Evolutionary conservation across 2,113 vertebrate genomes (phyloP), one percentile per base, ranked within the genome.

Genomic region (Camelus bactrianus): DNA sequence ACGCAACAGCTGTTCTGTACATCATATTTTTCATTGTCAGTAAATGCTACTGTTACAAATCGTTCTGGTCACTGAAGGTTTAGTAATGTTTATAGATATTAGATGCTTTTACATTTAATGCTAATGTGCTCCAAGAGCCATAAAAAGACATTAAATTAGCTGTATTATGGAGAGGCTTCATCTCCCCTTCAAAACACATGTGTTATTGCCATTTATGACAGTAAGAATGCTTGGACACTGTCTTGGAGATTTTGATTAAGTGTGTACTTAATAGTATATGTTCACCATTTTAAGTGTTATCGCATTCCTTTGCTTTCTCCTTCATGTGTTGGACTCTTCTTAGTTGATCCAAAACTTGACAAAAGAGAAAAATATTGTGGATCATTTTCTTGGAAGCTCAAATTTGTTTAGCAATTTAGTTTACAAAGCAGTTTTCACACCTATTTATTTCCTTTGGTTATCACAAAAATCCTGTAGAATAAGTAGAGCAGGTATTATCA

Each of bases 1-100:
- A 94, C 90, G 96, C 84, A 15, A 2, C 54, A 58, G 60, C 67
- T 94, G 6, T 75, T 97, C 88, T 93, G n/a, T 76, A 65, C 58
- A 64, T 97, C 46, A 91, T 14, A 42, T 94, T 94, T 1, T 54
- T 96, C 26, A 14, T 95, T 93, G 50, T 95, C 46, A 42, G 86
- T 75, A 52, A 81, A 38, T 89, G 81, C 67, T 93, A 85, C 8
- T 97, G 82, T 97, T 92, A 97, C 93, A 95, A 97, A 97, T 98
- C 85, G 96, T 92, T 94, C 20, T 96, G 83, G 72, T 89, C 24
- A 56, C 75, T 94, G 80, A 93, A 76, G 11, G 28, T 80, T 93
- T 90, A 69, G 46, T 65, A 80, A 50, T 84, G 14, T 30, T 72
- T 86, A 14, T 50, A 88, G 46, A 42, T 67, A 20, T 83, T 77